These are phyloP conservation scores for Tadarida brasiliensis DNA, from an alignment of 2,797 vertebrate genomes.

Conservation along the genomic window DNA sequence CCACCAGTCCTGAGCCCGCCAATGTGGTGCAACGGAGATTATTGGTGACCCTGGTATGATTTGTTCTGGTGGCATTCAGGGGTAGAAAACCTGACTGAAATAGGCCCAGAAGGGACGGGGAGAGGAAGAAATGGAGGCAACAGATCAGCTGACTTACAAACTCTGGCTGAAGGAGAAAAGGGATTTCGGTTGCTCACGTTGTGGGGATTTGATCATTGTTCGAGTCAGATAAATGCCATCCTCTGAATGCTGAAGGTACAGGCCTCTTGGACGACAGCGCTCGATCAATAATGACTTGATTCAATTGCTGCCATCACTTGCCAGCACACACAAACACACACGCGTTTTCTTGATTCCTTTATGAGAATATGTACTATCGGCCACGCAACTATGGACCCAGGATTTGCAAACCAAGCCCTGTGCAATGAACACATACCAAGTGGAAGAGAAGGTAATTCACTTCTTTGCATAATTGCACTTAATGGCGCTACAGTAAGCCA, in stretches of 20 bases:
- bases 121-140: neutral
- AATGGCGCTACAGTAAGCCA: neutral
- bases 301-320: neutral
- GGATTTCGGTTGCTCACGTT: accelerated
- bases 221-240: neutral
- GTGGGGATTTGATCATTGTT: neutral
- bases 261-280: neutral
- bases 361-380: neutral
- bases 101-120: neutral
- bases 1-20: neutral
- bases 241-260: neutral
- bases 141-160: neutral
- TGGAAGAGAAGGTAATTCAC: neutral
- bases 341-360: neutral
- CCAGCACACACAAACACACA: neutral
- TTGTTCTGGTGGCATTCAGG: no score
- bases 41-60: neutral
- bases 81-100: neutral
- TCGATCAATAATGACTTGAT: neutral
- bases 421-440: neutral
- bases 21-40: neutral
- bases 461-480: neutral
- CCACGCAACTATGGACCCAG: neutral
- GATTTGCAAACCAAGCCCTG: neutral
- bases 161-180: neutral